phyloP scores from a whole-genome alignment of 1,140 invertebrate genomes.

The Brachionus koreanus region DNA sequence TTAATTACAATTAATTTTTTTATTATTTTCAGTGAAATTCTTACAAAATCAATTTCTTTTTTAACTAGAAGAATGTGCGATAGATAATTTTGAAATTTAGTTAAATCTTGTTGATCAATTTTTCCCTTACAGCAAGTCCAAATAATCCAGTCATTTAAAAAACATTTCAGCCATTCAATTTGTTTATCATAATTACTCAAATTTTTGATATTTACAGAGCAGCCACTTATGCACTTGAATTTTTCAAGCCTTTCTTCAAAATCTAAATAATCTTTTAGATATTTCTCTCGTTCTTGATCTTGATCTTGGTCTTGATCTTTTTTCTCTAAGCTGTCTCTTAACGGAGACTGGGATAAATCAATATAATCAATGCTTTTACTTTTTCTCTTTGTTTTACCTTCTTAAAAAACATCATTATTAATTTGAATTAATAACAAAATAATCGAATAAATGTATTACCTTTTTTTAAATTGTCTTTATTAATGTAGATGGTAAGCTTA shows the following conservation, averaged over 20 bases:
- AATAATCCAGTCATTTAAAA: conserved; percentile 21
- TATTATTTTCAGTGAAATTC: background rate
- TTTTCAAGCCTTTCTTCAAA: conserved; percentile 10
- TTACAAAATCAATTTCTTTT: conserved; percentile 6
- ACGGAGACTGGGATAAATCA: background rate
- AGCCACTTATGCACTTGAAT: background rate
- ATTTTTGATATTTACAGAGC: background rate
- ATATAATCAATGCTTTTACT: background rate
- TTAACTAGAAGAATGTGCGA: background rate
- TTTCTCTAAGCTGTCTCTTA: background rate
- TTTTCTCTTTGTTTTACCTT: background rate
- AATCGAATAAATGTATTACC: background rate
- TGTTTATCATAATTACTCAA: background rate
- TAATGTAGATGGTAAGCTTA: background rate
- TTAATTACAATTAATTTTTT: conserved; percentile 10
- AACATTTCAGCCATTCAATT: conserved; percentile 9
- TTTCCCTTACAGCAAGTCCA: background rate
- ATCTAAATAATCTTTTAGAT: conserved; percentile 5
- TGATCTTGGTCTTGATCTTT: background rate
- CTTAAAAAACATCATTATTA: background rate
- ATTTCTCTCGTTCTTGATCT: background rate
- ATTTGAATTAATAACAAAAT: background rate
- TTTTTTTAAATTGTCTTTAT: background rate
- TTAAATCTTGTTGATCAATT: background rate
- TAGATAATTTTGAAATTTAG: conserved; percentile 10